Conservation (phyloP, 1,140 invertebrate species). For the Bathynomus jamesi region DNA sequence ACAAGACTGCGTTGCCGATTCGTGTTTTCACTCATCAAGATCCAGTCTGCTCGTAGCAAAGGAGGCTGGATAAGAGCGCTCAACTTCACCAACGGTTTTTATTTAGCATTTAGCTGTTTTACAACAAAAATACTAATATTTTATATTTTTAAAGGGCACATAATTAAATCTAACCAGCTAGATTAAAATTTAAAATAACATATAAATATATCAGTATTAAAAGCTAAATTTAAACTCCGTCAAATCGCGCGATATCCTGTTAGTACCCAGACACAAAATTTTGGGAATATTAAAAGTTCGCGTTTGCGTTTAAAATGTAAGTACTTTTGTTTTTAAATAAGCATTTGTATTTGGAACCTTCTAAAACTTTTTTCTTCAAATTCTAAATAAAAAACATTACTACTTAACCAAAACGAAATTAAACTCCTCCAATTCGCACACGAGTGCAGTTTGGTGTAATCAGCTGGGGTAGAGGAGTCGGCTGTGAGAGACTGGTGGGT, state of each 20-base stretch:
- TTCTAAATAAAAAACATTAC: not conserved
- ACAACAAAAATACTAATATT: not conserved
- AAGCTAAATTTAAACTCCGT: slow-evolving; percentile 20
- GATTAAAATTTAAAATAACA: not conserved
- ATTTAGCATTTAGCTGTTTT: slow-evolving; percentile 6
- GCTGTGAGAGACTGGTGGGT: slow-evolving; percentile 27
- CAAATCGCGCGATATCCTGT: slow-evolving; percentile 23
- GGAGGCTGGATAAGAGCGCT: slow-evolving; percentile 24
- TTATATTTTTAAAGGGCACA: slow-evolving; percentile 7
- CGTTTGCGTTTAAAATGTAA: too few species aligned
- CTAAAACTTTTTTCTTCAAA: too few species aligned
- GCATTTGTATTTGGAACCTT: too few species aligned
- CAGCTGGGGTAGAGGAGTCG: slow-evolving; percentile 32
- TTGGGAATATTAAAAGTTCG: slow-evolving; percentile 18
- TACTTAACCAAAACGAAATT: slow-evolving; percentile 8
- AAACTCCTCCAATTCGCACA: slow-evolving; percentile 6
- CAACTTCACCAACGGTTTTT: slow-evolving; percentile 16
- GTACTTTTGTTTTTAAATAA: too few species aligned
- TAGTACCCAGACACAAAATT: slow-evolving; percentile 27
- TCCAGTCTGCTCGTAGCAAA: slow-evolving; percentile 27
- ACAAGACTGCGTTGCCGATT: slow-evolving; percentile 21
- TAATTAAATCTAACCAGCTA: not conserved
- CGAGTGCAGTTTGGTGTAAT: slow-evolving; percentile 27
- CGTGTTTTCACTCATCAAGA: slow-evolving; percentile 24
- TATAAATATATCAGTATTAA: not conserved